Base-by-base conservation (phyloP, 92 coral and sea anemone genomes). In the Plumapathes pennacea region DNA sequence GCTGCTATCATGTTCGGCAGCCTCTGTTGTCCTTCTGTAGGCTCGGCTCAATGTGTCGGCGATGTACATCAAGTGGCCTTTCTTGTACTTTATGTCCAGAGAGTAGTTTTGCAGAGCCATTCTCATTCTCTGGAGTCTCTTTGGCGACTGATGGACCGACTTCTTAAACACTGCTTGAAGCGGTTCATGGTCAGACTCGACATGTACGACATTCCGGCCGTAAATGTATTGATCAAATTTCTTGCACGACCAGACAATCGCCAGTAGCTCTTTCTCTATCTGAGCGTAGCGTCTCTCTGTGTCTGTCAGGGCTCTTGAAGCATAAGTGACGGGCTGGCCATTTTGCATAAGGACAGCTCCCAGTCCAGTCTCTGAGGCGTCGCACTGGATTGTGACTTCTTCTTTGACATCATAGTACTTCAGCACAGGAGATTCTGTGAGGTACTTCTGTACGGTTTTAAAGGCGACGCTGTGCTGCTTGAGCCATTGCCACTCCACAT, bases 141-240 rank as follows among this genome's bases (percentile, higher is more conserved):
- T 77, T n/a, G 84, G 84, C 32, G 85, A 69, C 58, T 57, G 54
- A 44, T 76, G 56, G 30, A 76, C 58, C 3, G 51, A 42, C 30
- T 77, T 77, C 24, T 70, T 55, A 59, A 78, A 78, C n/a, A 78
- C 78, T 4, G 74, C 38, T 68, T 69, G 57, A 52, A 77, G 46
- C 52, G 84, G 63, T 40, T 77, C 63, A 61, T 67, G 64, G 56
- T 68, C 64, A 19, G 70, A 26, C 50, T 67, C 76, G 26, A 57
- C 24, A 34, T 41, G 57, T 50, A 59, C 59, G 38, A 14, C 45
- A 31, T 68, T 53, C 28, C 68, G 60, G 3, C 74, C 75, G 33
- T 64, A 56, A 68, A 74, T 60, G 54, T 77, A 77, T 32, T 77
- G 85, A 41, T 77, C 78, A 38, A 77, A 65, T 48, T 77, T 77